Base-by-base conservation (phyloP, 2,797 vertebrate species). In the Graptemys geographica region DNA sequence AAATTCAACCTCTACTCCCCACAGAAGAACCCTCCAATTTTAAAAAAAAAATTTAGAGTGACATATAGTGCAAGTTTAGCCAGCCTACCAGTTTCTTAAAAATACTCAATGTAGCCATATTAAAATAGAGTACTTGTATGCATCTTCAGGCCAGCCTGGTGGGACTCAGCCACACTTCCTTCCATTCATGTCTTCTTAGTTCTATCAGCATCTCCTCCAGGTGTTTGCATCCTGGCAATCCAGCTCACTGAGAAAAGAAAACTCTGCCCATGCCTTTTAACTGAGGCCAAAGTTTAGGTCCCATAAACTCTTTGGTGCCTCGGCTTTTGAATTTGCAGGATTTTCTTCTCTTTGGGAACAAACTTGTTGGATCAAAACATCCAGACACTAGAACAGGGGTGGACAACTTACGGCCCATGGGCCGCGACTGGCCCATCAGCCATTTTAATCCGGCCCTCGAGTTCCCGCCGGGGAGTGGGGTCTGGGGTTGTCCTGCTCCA, bases 61-160 rank as follows among this genome's bases (percentile, higher is more conserved):
- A 65, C 89, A 69, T 88, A 97, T 91, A 97, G 95, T 86, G 82
- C 95, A 95, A 96, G 95, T 51, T 31, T 78, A 47, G 31, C 51
- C 87, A 92, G 90, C 80, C 55, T 88, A 90, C 93, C 94, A 86
- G 78, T 51, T 86, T 89, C 90, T 86, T 87, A 79, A 81, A 90
- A 72, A 15, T n/a, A 87, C 72, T 84, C 82, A 4, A 93, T 79
- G 88, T 79, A 94, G 94, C 87, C 92, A 86, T 69, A 89, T n/a
- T 94, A 90, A 96, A 96, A 55, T 86, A 91, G 96, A 95, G 83
- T 59, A 94, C 21, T 96, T 69, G 18, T 65, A 69, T 37, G 4
- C 65, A 69, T 96, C 89, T 96, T 96, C 96, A 97, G 92, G 88
- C 31, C 0, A 0, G 59, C n/a, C 86, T 96, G 83, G 84, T 79